Percentiles rank a stretch among this genome's conserved stretches.
These are phyloP conservation scores for Popillia japonica DNA, from an alignment of 1,140 invertebrate genomes.

Conservation along the genomic window DNA sequence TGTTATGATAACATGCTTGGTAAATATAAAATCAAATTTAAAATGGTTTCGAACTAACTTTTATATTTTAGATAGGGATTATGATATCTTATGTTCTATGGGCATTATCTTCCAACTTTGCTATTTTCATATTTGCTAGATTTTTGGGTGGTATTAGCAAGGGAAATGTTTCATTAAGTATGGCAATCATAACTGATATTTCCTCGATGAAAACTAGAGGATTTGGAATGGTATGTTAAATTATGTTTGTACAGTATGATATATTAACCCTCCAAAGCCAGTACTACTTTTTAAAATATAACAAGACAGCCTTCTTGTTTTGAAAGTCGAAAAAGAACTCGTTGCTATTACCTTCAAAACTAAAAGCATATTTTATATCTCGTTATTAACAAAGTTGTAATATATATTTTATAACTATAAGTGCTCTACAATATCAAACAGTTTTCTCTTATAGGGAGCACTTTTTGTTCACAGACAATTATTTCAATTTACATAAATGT, in stretches of 20 bases:
- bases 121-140: conserved; percentile 90
- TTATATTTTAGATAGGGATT: conserved; percentile 75
- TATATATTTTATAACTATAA: too few species aligned
- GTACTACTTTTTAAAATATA: conserved; percentile 52
- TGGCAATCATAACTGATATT: conserved; percentile 95
- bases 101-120: conserved; percentile 88
- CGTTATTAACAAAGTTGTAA: too few species aligned
- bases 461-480: neutral
- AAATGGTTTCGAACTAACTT: neutral
- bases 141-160: conserved; percentile 95
- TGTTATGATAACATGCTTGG: conserved; percentile 84
- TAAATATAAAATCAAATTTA: conserved; percentile 57
- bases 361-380: too few species aligned
- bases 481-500: too few species aligned
- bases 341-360: too few species aligned
- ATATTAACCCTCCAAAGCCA: neutral
- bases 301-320: too few species aligned
- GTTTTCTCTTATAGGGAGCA: neutral
- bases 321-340: too few species aligned
- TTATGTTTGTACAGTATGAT: neutral
- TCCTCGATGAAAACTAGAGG: conserved; percentile 82
- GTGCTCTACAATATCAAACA: too few species aligned
- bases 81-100: conserved; percentile 87
- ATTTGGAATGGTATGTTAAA: conserved; percentile 78
- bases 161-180: conserved; percentile 94